Evolutionary conservation across 2,113 vertebrate genomes (phyloP).

Genomic region (Rhodinocichla rosea): DNA sequence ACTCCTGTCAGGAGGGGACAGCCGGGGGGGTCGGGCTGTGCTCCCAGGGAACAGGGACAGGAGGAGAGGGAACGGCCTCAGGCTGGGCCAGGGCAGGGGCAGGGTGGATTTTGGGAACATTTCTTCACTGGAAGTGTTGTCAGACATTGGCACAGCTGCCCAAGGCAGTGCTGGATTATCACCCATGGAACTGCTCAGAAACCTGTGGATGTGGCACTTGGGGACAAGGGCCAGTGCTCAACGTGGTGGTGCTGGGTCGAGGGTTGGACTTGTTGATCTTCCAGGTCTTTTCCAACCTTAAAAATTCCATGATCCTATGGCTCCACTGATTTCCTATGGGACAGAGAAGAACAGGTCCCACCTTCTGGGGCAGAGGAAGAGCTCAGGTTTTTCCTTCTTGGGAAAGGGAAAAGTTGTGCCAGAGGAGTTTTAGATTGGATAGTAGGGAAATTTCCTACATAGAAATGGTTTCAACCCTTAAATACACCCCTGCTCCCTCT

Average conservation of each 20-base stretch:
- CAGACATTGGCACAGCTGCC: rapidly evolving
- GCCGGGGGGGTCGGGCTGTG: not conserved
- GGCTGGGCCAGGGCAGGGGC: rapidly evolving
- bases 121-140: rapidly evolving
- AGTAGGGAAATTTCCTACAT: not conserved
- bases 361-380: not conserved
- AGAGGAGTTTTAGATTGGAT: not conserved
- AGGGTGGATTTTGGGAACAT: rapidly evolving
- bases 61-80: not conserved
- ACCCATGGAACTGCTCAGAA: not conserved
- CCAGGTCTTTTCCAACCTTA: not conserved
- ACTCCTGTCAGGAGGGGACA: not conserved
- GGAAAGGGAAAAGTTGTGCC: not conserved
- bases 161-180: not conserved
- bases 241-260: not conserved
- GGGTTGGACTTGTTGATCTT: not conserved
- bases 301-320: no score
- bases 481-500: not conserved
- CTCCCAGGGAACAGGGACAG: not conserved
- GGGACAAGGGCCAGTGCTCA: not conserved
- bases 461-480: not conserved
- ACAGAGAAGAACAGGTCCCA: not conserved
- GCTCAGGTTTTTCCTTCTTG: not conserved
- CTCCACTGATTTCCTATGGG: not conserved
- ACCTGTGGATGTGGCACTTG: not conserved